Evolutionary conservation across 2,888 invertebrate genomes (phyloP), one percentile per base, ranked within the genome.

Genomic region (Chydorus sphaericus): DNA sequence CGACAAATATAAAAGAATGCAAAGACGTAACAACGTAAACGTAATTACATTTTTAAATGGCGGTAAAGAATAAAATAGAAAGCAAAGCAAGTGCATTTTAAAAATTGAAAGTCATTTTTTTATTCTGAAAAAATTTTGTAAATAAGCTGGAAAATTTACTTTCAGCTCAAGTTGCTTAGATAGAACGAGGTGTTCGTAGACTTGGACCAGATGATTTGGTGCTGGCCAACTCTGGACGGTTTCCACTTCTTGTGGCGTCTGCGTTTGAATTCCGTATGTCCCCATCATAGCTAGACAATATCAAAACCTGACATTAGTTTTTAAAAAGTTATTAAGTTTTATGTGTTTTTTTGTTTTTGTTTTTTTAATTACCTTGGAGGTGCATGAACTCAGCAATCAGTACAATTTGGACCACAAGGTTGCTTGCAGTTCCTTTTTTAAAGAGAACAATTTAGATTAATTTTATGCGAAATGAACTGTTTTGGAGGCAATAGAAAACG

Each of bases 181-280:
- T 1, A 93, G 82, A 0, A n/a, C n/a, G n/a, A 96, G 73, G 68
- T 88, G 83, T 65, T 90, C 80, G 67, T 93, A 94, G n/a, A 92
- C 86, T 67, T 85, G 84, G 1, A 90, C 88, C 28, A 90, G 68
- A 65, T 90, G 85, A 7, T 82, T 82, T 0, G 91, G 90, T 33
- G 28, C 90, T 57, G 97, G 92, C 86, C 98, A 94, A 61, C 99
- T 91, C 76, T 97, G 93, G 4, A 92, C 86, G 0, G 84, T 83
- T 65, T 84, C 82, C 2, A 94, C 70, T 64, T 84, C 82, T 2
- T 96, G 93, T 0, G 97, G 97, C 0, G 98, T 98, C 73, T 98
- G 98, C 0, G 97, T 96, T 72, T 94, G 93, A 63, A 99, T 97
- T 52, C 98, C 98, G 67, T 98, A 98, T 0, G 97, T 99, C 30